Evolutionary conservation across 2,888 invertebrate species (phyloP), one percentile per base, ranked within the genome.

Genomic region (Hemistola chrysoprasaria): DNA sequence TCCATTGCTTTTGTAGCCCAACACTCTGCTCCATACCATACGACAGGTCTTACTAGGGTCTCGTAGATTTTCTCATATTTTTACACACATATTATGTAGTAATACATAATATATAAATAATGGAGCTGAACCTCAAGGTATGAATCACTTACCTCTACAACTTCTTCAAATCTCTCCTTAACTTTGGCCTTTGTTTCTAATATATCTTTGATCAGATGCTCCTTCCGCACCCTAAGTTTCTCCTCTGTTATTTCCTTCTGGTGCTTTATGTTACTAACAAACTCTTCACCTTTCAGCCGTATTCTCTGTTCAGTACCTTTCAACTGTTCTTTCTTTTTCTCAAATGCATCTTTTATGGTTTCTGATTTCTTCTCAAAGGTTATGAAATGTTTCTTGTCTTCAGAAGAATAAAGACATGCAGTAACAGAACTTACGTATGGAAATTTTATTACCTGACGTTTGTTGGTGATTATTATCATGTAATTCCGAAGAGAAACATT

Each of bases 161-260:
- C 93, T 73, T 92, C 93, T 67, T 94, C 94, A 56, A 95, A 90
- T 68, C 91, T 92, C 59, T 92, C 93, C 65, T 91, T 93, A 7
- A 94, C 92, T 72, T 92, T 93, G 23, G 92, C 90, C 63, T 91
- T 93, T 0, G 93, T 94, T 68, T 93, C 92, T 54, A 92, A 90
- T 48, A 95, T 92, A 70, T 94, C 94, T 69, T 92, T 91, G 3
- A 94, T 90, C 25, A 95, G 74, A 36, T 91, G 81, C 59, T 92
- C 91, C 47, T 92, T 92, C 55, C 90, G 92, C 34, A 90, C 90
- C 62, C 90, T 86, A n/a, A 90, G 41, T 53, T 74, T 87, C 40
- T 80, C 77, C 9, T 73, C 84, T 6, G 90, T 86, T 1, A 84
- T 55, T 53, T 83, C 77, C 47, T 75, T 86, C 40, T 90, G 86